Evolutionary conservation across 2,113 vertebrate species (phyloP), one percentile per base, ranked within the genome.

Genomic region (Psittacus erithacus): DNA sequence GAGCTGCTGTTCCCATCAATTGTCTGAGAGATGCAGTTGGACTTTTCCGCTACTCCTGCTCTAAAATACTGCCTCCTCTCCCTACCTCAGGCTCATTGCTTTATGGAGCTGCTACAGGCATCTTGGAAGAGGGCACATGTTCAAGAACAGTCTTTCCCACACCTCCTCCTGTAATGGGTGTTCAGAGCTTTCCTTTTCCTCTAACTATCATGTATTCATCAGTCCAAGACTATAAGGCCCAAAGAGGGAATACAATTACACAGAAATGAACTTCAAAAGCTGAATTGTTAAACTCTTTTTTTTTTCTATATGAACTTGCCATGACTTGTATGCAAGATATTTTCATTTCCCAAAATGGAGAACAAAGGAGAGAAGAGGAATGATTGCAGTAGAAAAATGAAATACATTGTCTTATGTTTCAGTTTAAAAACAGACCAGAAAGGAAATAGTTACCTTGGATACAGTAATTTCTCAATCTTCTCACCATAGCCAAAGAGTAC

Each of bases 191-290:
- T 92, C 38, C 19, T 80, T 90, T 77, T 59, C n/a, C 22, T 81
- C 50, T 31, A 82, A 14, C 27, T 84, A 15, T 57, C 84, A 41
- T 17, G 15, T 31, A 68, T 64, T 83, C 69, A 38, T 52, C 28
- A 27, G 39, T 29, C 17, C 35, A 59, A 68, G 27, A 60, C 44
- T 57, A 7, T n/a, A 84, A 64, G 17, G 11, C 33, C n/a, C 60
- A 88, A 64, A 60, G 29, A 93, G 35, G 71, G 33, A 95, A 79
- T 60, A 55, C 38, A 53, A 10, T 84, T 83, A 83, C 43, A 52
- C 14, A 44, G 25, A 92, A 82, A 11, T 64, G 25, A 94, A 94
- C 62, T 93, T 86, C 64, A 79, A 93, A 93, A 92, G 68, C 39
- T 86, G 39, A 90, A 77, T 44, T 60, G 31, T 74, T 63, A 50